Evolutionary conservation across 2,113 vertebrate genomes (phyloP).

Genomic region (Egretta garzetta): DNA sequence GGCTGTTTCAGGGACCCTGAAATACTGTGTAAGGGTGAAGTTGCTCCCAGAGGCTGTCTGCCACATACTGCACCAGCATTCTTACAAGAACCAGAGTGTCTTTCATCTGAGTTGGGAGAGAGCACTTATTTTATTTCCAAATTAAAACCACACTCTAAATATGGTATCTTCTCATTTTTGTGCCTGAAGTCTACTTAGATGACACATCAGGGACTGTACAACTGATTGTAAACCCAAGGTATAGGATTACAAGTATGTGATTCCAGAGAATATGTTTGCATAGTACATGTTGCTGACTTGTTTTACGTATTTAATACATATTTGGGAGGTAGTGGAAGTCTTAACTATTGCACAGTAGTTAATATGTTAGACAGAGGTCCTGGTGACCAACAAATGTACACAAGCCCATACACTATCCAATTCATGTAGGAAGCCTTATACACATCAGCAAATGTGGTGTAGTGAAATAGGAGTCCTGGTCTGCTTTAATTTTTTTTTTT

Average conservation of each 20-base stretch:
- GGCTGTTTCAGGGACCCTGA: neutral
- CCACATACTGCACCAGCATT: neutral
- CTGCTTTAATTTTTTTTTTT: neutral
- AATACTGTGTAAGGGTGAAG: neutral
- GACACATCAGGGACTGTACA: neutral
- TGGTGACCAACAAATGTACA: neutral
- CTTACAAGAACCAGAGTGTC: neutral
- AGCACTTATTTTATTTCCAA: neutral
- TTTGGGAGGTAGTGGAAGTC: neutral
- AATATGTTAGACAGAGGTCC: neutral
- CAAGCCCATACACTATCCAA: neutral
- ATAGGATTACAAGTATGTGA: neutral
- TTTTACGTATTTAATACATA: fast-evolving
- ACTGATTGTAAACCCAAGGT: neutral
- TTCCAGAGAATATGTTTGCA: neutral
- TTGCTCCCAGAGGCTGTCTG: neutral
- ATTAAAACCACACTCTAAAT: neutral
- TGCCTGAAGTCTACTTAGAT: neutral
- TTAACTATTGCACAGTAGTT: neutral
- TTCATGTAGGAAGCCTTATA: neutral
- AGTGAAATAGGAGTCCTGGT: neutral
- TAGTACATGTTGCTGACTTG: neutral
- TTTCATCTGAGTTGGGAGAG: neutral
- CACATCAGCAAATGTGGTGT: fast-evolving
- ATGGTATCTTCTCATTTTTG: neutral